phyloP scores from a whole-genome alignment of 2,113 vertebrate species.

The Erinaceus europaeus region DNA sequence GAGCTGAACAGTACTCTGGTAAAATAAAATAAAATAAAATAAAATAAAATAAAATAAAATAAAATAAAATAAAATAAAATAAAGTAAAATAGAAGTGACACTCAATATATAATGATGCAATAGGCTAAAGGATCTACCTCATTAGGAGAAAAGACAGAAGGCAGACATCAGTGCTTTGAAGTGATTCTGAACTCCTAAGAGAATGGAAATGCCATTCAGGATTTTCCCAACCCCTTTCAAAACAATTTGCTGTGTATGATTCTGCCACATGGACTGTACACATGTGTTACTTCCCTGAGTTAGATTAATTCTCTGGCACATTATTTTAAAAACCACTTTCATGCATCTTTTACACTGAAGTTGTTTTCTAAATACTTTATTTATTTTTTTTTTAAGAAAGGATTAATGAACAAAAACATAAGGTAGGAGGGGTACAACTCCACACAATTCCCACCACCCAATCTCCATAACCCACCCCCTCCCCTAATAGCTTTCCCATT shows the following conservation, averaged over 20 bases:
- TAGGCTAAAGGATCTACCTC: neutral
- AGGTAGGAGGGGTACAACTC: too few species aligned
- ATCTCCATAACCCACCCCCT: too few species aligned
- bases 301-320: neutral
- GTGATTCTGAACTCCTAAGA: neutral
- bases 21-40: too few species aligned
- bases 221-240: neutral
- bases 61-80: too few species aligned
- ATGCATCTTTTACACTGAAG: neutral
- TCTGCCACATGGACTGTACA: neutral
- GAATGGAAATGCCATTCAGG: neutral
- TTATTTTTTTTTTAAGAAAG: too few species aligned
- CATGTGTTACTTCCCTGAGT: neutral
- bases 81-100: too few species aligned
- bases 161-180: neutral
- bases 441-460: too few species aligned
- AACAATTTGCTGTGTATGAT: neutral
- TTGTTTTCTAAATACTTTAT: too few species aligned
- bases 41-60: too few species aligned
- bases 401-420: too few species aligned
- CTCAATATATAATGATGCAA: neutral
- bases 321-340: neutral
- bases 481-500: too few species aligned
- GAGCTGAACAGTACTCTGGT: too few species aligned
- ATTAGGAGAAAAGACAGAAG: neutral